A percentile compares a stretch with the other conserved stretches of the same genome.
Conservation (phyloP, 2,888 invertebrate genomes). For the Drosophila monieri region DNA sequence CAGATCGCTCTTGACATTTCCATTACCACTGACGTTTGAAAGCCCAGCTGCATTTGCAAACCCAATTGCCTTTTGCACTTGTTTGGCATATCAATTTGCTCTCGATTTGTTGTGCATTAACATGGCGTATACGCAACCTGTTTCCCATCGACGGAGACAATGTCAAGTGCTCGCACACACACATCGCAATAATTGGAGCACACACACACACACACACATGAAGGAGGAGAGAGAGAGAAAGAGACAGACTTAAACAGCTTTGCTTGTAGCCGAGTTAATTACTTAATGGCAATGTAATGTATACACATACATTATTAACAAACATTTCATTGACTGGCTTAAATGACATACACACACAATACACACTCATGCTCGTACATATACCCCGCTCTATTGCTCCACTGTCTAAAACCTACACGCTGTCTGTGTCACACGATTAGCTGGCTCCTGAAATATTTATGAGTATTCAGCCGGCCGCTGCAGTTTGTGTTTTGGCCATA, state of each 20-base stretch:
- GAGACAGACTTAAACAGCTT: conserved; percentile 30
- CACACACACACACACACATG: conserved; percentile 14
- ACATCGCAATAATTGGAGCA: conserved; percentile 16
- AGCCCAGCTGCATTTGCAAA: conserved; percentile 10
- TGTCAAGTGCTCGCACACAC: conserved; percentile 23
- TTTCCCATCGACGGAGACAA: conserved; percentile 33
- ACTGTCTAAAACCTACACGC: conserved; percentile 48
- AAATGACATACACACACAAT: conserved; percentile 40
- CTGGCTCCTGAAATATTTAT: conserved; percentile 59
- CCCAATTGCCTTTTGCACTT: conserved; percentile 11
- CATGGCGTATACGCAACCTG: conserved; percentile 52
- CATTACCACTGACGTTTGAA: background rate
- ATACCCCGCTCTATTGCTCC: conserved; percentile 8
- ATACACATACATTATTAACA: conserved; percentile 69
- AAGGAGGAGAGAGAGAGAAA: background rate
- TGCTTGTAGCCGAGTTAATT: conserved; percentile 65
- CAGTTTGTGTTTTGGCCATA: conserved; percentile 19
- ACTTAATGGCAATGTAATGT: conserved; percentile 74
- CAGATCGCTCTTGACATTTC: conserved; percentile 11
- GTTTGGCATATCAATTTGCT: conserved; percentile 45
- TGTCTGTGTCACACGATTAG: conserved; percentile 56
- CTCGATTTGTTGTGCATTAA: conserved; percentile 37
- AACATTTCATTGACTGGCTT: conserved; percentile 72
- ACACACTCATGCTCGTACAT: conserved; percentile 11
- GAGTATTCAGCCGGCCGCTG: conserved; percentile 42